Percentiles rank a stretch among this genome's conserved stretches.
phyloP scores from a whole-genome alignment of 2,113 vertebrate genomes.

The Protomyctophum bolini region DNA sequence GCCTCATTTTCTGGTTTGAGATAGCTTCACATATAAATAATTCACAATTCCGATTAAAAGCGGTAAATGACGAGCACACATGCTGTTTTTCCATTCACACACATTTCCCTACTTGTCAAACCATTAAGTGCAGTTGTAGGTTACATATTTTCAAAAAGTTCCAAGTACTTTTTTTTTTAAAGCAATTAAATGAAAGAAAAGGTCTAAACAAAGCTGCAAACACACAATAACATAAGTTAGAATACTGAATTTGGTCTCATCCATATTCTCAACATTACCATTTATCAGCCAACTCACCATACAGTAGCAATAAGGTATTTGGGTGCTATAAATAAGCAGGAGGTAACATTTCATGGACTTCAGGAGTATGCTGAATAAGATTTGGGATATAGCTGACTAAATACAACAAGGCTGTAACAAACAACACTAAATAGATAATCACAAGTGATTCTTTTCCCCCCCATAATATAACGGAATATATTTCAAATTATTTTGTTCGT shows the following conservation, averaged over 20 bases:
- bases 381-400: constrained; percentile 83
- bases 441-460: constrained; percentile 38
- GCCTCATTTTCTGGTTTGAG: constrained; percentile 71
- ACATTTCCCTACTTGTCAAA: constrained; percentile 67
- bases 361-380: constrained; percentile 76
- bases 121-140: constrained; percentile 73
- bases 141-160: constrained; percentile 71
- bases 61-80: constrained; percentile 77
- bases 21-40: constrained; percentile 72
- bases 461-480: constrained; percentile 61
- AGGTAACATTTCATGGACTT: constrained; percentile 79
- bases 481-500: constrained; percentile 51
- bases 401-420: constrained; percentile 76
- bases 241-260: constrained; percentile 84
- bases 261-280: constrained; percentile 69
- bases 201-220: constrained; percentile 77
- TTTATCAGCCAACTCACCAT: constrained; percentile 68
- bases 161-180: constrained; percentile 76
- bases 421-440: constrained; percentile 74
- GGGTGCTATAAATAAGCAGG: constrained; percentile 77
- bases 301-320: constrained; percentile 77
- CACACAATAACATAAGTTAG: constrained; percentile 70
- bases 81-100: constrained; percentile 75
- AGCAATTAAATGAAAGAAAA: constrained; percentile 64
- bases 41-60: constrained; percentile 79